A percentile compares a stretch with the other conserved stretches of the same genome.
These are phyloP conservation scores for Nephrocerus scutellatus DNA, from an alignment of 2,888 invertebrate species.

Conservation along the genomic window DNA sequence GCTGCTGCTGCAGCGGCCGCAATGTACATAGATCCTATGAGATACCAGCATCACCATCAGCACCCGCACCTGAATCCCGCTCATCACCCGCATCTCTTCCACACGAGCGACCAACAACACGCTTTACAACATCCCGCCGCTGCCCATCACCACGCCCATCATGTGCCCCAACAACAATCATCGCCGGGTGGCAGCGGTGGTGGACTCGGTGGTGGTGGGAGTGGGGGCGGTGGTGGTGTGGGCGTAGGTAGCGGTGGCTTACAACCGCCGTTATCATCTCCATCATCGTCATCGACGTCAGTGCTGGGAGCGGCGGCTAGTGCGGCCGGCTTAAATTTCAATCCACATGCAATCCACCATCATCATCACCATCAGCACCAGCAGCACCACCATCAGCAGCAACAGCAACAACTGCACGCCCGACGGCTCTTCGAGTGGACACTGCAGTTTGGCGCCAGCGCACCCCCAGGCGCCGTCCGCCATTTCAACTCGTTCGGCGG, in stretches of 20 bases:
- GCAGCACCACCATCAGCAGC: slow-evolving; percentile 48
- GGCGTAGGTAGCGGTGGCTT: slow-evolving; percentile 38
- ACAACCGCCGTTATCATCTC: slow-evolving; percentile 38
- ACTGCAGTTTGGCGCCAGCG: slow-evolving; percentile 46
- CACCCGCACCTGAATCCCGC: slow-evolving; percentile 46
- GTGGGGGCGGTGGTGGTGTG: slow-evolving; percentile 30
- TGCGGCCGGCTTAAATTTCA: slow-evolving; percentile 36
- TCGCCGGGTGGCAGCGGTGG: slow-evolving; percentile 27
- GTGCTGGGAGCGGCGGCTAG: slow-evolving; percentile 34
- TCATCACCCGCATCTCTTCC: slow-evolving; percentile 45
- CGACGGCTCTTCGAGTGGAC: slow-evolving; percentile 48
- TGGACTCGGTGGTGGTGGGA: slow-evolving; percentile 13
- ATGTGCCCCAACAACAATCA: slow-evolving; percentile 28
- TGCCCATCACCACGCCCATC: slow-evolving; percentile 21
- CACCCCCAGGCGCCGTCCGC: slow-evolving; percentile 45
- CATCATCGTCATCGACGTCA: slow-evolving; percentile 38
- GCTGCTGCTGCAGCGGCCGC: slow-evolving; percentile 48
- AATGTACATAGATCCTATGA: slow-evolving; percentile 48
- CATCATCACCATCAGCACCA: slow-evolving; percentile 46
- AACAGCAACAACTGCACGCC: slow-evolving; percentile 48
- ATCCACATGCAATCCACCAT: slow-evolving; percentile 44
- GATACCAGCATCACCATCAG: slow-evolving; percentile 46
- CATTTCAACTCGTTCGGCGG: slow-evolving; percentile 47
- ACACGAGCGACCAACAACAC: slow-evolving; percentile 41
- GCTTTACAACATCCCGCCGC: slow-evolving; percentile 36